These are phyloP conservation scores for Leucosticte australis DNA, from an alignment of 2,113 vertebrate genomes.

Conservation along the genomic window DNA sequence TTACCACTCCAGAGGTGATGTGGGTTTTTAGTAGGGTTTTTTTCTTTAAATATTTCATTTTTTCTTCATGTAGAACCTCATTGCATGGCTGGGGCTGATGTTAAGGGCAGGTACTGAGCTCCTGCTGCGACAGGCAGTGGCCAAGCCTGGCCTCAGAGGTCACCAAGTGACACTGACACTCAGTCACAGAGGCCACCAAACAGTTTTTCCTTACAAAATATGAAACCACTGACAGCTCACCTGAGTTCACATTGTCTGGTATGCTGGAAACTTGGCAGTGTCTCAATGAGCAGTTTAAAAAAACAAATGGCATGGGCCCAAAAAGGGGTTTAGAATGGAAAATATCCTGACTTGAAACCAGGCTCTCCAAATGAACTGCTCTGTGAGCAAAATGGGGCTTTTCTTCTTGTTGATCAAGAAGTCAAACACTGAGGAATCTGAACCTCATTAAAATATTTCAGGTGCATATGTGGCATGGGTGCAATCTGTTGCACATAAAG, in stretches of 20 bases:
- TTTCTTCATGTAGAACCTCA: no score
- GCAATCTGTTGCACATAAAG: not conserved
- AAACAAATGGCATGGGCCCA: not conserved
- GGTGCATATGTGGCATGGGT: not conserved
- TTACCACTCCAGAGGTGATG: not conserved
- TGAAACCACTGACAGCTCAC: not conserved
- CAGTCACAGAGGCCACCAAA: not conserved
- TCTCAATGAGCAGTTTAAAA: not conserved
- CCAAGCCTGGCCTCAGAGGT: not conserved
- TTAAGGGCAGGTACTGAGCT: not conserved
- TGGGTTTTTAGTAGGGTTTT: rapidly evolving
- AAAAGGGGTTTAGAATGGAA: not conserved
- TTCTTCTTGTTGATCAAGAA: not conserved
- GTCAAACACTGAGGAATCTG: not conserved
- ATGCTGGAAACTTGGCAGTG: not conserved
- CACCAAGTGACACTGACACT: slow-evolving; percentile 20
- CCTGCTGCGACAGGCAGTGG: not conserved
- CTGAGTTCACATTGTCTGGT: not conserved
- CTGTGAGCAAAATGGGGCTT: not conserved
- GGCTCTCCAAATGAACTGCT: not conserved
- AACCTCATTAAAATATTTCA: not conserved
- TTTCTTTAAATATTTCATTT: not conserved
- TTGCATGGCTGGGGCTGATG: not conserved
- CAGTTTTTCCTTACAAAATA: not conserved
- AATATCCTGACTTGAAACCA: not conserved